Percentiles rank a stretch among this genome's conserved stretches.
phyloP scores from a whole-genome alignment of 2,113 vertebrate species.

The Verasper variegatus region DNA sequence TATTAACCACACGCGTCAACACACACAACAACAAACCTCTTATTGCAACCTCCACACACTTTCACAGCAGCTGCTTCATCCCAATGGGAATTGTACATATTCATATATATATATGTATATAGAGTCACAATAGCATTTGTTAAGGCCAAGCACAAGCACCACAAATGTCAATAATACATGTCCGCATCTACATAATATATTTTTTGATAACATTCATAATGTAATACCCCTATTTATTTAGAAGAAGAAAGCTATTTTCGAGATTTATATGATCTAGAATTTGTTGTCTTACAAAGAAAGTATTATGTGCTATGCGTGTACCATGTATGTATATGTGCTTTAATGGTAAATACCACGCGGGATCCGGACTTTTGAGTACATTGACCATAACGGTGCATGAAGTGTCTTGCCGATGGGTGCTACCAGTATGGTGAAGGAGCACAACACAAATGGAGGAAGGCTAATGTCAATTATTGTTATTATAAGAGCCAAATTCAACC shows the following conservation, averaged over 20 bases:
- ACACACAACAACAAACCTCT: constrained; percentile 47
- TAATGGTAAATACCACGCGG: constrained; percentile 66
- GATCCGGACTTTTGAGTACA: constrained; percentile 63
- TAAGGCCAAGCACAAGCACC: constrained; percentile 76
- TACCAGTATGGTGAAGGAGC: constrained; percentile 85
- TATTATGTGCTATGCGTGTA: constrained; percentile 70
- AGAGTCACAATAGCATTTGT: constrained; percentile 39
- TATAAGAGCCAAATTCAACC: background rate
- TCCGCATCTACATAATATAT: constrained; percentile 76
- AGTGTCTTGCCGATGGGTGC: constrained; percentile 79
- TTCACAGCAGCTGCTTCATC: constrained; percentile 62
- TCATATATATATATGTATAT: constrained; percentile 49
- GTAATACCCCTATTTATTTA: constrained; percentile 73
- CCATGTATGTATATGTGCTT: constrained; percentile 72
- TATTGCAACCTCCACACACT: constrained; percentile 33
- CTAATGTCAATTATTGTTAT: constrained; percentile 9
- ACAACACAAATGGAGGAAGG: constrained; percentile 68
- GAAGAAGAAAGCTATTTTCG: constrained; percentile 75
- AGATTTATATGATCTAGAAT: constrained; percentile 74
- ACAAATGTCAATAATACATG: constrained; percentile 59
- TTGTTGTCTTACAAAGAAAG: constrained; percentile 66
- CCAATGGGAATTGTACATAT: constrained; percentile 59
- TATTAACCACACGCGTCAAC: constrained; percentile 16
- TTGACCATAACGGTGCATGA: constrained; percentile 84
- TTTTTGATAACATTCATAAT: constrained; percentile 78